Conservation (phyloP, 2,888 invertebrate species). For the Seladonia tumulorum region DNA sequence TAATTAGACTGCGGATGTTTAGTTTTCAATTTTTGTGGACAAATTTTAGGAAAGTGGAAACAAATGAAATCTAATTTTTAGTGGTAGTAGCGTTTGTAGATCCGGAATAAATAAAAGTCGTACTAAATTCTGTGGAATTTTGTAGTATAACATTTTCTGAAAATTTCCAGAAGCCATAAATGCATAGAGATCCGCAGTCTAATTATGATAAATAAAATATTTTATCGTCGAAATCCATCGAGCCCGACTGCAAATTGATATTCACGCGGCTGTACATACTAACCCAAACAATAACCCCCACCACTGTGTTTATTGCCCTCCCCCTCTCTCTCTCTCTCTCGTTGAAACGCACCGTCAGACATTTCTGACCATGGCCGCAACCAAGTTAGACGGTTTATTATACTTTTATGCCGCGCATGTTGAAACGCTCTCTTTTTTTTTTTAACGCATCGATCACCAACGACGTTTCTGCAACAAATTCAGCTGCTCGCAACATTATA, state of each 20-base stretch:
- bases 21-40: too few species aligned
- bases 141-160: too few species aligned
- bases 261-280: background rate
- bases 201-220: background rate
- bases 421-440: conserved; percentile 6
- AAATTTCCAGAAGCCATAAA: too few species aligned
- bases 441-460: conserved; percentile 8
- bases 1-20: too few species aligned
- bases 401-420: background rate
- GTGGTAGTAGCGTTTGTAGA: too few species aligned
- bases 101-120: too few species aligned
- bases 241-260: background rate
- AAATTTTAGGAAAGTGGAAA: too few species aligned
- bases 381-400: conserved; percentile 13
- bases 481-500: conserved; percentile 15
- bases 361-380: background rate
- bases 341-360: background rate
- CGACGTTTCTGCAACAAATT: conserved; percentile 20
- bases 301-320: background rate
- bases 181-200: too few species aligned
- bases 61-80: too few species aligned
- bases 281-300: background rate
- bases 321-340: background rate
- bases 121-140: too few species aligned
- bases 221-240: background rate